Percentiles rank a stretch among this genome's conserved stretches.
Evolutionary conservation across 2,888 invertebrate genomes (phyloP).

Genomic region (Dromius quadrimaculatus): DNA sequence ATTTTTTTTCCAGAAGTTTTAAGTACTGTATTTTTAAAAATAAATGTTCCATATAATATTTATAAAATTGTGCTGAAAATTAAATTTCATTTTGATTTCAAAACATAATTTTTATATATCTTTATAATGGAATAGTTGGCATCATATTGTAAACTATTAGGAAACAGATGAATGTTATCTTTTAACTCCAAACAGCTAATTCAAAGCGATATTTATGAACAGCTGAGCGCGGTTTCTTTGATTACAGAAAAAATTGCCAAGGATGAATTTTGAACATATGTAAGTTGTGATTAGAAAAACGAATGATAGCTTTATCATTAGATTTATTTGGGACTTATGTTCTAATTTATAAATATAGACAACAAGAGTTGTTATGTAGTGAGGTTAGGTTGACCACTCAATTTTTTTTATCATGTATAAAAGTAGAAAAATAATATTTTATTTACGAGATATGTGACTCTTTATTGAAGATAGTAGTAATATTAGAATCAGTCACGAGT

Average conservation of each 20-base stretch:
- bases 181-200: slow-evolving; percentile 5
- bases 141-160: neutral
- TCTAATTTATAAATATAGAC: too few relatives aligned
- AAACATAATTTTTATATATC: slow-evolving; percentile 11
- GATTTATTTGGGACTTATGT: too few relatives aligned
- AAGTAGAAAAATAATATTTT: too few relatives aligned
- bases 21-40: neutral
- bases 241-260: slow-evolving; percentile 18
- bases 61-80: neutral
- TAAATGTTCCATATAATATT: neutral
- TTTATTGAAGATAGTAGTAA: too few relatives aligned
- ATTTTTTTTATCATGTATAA: too few relatives aligned
- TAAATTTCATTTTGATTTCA: slow-evolving; percentile 7
- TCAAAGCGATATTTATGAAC: slow-evolving; percentile 22
- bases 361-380: too few relatives aligned
- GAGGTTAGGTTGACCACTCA: too few relatives aligned
- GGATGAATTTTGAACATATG: too few relatives aligned
- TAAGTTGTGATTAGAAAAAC: too few relatives aligned
- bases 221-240: neutral
- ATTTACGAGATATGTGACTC: too few relatives aligned
- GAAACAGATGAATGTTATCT: neutral
- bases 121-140: slow-evolving; percentile 14
- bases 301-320: too few relatives aligned
- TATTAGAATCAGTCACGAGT: too few relatives aligned
- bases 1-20: neutral